Conservation (phyloP, 2,113 vertebrate species). For the Lophura nycthemera region DNA sequence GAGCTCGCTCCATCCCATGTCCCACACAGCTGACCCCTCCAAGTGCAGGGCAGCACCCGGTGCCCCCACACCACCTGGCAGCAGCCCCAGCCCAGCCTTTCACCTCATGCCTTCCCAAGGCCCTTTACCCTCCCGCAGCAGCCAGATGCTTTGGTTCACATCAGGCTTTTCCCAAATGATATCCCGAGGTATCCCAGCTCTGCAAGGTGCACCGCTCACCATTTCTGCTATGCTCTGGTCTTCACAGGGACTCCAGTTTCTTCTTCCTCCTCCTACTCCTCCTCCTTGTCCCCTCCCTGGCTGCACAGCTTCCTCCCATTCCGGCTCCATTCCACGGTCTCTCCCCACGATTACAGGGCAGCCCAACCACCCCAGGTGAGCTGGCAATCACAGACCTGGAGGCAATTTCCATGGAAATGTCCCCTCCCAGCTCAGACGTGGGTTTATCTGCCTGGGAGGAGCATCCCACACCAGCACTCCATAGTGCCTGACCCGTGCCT, state of each 20-base stretch:
- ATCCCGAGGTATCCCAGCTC: background rate
- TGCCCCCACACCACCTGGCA: fast-evolving
- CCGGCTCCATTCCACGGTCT: constrained; percentile 19
- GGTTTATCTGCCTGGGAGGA: background rate
- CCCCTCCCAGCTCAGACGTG: background rate
- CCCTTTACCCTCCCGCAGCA: background rate
- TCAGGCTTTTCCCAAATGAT: background rate
- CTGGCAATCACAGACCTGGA: background rate
- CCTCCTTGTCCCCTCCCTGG: background rate
- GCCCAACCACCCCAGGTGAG: background rate
- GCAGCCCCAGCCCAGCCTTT: background rate
- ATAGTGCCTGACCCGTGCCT: background rate
- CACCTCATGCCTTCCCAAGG: background rate
- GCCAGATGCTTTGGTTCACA: background rate
- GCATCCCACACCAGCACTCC: background rate
- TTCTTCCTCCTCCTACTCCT: background rate
- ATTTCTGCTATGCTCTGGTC: background rate
- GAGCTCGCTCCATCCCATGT: background rate
- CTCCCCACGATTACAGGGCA: constrained; percentile 56
- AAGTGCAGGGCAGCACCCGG: fast-evolving
- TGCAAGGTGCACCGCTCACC: constrained; percentile 26
- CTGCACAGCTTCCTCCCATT: background rate
- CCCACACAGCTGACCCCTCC: background rate
- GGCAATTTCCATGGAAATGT: constrained; percentile 30
- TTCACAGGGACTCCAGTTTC: background rate